Conservation (phyloP, 2,888 invertebrate genomes). For the Meta bourneti region DNA sequence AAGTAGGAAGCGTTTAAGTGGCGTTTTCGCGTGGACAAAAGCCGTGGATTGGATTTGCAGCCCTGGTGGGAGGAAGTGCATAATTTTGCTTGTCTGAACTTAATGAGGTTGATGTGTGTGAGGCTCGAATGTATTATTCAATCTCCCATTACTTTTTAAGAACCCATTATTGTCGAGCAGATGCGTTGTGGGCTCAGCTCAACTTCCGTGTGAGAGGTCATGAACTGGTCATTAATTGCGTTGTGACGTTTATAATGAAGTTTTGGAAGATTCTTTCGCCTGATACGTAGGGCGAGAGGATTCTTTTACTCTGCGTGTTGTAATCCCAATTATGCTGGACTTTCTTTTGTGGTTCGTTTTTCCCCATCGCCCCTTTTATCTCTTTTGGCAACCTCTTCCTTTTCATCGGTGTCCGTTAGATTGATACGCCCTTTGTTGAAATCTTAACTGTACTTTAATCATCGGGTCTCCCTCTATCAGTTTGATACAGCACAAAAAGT, state of each 20-base stretch:
- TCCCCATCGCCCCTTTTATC: neutral
- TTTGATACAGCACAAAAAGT: too few species aligned
- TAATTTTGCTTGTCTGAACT: slow-evolving; percentile 42
- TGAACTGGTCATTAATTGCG: slow-evolving; percentile 51
- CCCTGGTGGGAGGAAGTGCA: neutral
- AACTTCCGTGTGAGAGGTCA: slow-evolving; percentile 61
- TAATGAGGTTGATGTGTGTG: slow-evolving; percentile 43
- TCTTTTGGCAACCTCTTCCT: neutral
- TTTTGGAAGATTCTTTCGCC: neutral
- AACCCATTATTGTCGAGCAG: slow-evolving; percentile 34
- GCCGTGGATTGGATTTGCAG: neutral
- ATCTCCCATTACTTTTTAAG: slow-evolving; percentile 11
- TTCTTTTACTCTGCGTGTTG: neutral
- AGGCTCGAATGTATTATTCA: slow-evolving; percentile 10
- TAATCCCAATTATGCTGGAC: neutral
- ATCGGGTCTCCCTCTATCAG: too few species aligned
- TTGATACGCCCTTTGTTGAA: too few species aligned
- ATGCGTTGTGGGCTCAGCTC: slow-evolving; percentile 9
- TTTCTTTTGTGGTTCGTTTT: neutral
- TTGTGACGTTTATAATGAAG: slow-evolving; percentile 20
- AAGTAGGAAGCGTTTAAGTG: slow-evolving; percentile 54
- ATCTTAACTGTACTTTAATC: too few species aligned
- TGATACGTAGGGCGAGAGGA: neutral
- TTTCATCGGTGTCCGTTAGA: too few species aligned
- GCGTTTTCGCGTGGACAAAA: slow-evolving; percentile 17